A percentile compares a stretch with the other conserved stretches of the same genome.
Evolutionary conservation across 1,140 invertebrate genomes (phyloP).

Genomic region (Zophobas atratus): DNA sequence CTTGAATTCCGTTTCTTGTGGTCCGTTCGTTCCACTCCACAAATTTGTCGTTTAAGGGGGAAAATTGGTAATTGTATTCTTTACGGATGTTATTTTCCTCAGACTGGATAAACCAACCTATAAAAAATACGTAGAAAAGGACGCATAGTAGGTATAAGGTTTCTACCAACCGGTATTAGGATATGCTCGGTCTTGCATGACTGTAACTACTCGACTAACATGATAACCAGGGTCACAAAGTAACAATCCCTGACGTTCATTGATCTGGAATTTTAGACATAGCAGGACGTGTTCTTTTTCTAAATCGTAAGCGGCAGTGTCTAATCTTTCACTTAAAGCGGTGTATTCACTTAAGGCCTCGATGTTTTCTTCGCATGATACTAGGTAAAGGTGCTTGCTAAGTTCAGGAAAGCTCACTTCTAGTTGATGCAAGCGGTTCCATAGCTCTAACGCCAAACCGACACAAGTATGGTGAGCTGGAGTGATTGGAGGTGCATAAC

Average conservation of each 20-base stretch:
- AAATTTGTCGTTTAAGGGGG: slow-evolving; percentile 78
- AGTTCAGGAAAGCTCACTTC: slow-evolving; percentile 77
- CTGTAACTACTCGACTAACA: slow-evolving; percentile 85
- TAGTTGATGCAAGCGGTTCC: slow-evolving; percentile 73
- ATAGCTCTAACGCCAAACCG: slow-evolving; percentile 85
- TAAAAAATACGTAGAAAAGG: slow-evolving; percentile 43
- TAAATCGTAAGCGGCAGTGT: slow-evolving; percentile 74
- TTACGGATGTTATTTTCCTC: slow-evolving; percentile 81
- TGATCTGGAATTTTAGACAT: slow-evolving; percentile 81
- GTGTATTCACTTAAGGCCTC: slow-evolving; percentile 79
- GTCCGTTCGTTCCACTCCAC: slow-evolving; percentile 87
- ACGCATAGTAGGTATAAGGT: slow-evolving; percentile 2
- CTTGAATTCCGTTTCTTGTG: slow-evolving; percentile 74
- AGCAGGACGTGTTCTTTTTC: slow-evolving; percentile 94
- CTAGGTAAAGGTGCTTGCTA: slow-evolving; percentile 78
- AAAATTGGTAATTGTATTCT: slow-evolving; percentile 86
- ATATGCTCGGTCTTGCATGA: slow-evolving; percentile 87
- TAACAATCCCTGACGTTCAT: slow-evolving; percentile 81
- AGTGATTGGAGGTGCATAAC: slow-evolving; percentile 80
- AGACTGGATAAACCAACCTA: slow-evolving; percentile 87
- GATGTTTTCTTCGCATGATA: slow-evolving; percentile 91
- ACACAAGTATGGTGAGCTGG: slow-evolving; percentile 89
- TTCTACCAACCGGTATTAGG: slow-evolving; percentile 83
- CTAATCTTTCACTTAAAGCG: slow-evolving; percentile 70
- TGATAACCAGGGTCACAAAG: slow-evolving; percentile 93